Percentiles rank a stretch among this genome's conserved stretches.
phyloP scores from a whole-genome alignment of 2,888 invertebrate species.

The Meandrusa payeni region DNA sequence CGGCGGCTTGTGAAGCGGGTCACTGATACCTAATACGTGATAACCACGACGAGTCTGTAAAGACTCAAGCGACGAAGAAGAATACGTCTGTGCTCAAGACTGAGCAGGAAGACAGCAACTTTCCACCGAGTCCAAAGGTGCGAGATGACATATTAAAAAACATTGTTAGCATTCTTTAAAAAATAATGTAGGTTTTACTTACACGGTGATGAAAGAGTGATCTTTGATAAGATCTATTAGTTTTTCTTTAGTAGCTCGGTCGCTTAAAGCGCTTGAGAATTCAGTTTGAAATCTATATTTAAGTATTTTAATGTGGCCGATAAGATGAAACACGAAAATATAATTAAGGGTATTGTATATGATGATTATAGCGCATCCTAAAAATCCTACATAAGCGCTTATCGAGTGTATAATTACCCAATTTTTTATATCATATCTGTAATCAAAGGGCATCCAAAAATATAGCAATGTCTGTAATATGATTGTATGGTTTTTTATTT shows the following conservation, averaged over 20 bases:
- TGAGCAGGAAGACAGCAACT: no score
- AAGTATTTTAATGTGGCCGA: constrained; percentile 42
- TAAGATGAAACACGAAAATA: constrained; percentile 39
- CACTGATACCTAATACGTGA: no score
- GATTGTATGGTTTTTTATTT: constrained; percentile 34
- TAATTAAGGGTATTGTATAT: constrained; percentile 38
- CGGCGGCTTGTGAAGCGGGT: no score
- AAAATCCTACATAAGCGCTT: constrained; percentile 29
- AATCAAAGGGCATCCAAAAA: constrained; percentile 42
- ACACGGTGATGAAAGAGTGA: constrained; percentile 40
- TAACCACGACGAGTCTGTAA: no score
- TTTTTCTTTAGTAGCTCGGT: constrained; percentile 30
- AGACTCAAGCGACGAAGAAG: no score
- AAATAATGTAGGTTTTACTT: constrained; percentile 21
- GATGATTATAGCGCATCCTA: constrained; percentile 28
- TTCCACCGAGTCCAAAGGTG: no score
- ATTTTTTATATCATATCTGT: constrained; percentile 36
- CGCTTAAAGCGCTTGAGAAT: constrained; percentile 26
- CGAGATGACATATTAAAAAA: no score
- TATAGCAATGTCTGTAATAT: constrained; percentile 40
- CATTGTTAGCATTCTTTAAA: background rate
- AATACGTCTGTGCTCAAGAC: no score
- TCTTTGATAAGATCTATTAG: constrained; percentile 36
- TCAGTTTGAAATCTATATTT: constrained; percentile 35
- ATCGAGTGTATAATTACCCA: constrained; percentile 34